Conservation (phyloP, 2,888 invertebrate species). For the Ectemnius cavifrons region DNA sequence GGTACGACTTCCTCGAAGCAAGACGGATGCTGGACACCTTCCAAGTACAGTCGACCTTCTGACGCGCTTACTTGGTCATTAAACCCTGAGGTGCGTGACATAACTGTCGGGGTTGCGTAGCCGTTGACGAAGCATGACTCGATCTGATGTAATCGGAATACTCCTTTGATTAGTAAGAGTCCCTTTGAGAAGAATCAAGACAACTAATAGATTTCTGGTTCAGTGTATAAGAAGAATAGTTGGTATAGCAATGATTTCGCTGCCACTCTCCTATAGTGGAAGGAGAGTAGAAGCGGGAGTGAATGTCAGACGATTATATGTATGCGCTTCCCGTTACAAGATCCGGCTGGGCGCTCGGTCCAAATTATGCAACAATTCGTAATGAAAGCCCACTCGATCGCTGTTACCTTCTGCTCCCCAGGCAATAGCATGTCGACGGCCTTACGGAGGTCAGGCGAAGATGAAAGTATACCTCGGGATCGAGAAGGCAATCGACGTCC, state of each 20-base stretch:
- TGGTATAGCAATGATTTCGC: too few relatives aligned
- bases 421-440: slow-evolving; percentile 7
- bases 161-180: too few relatives aligned
- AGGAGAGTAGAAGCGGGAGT: not conserved
- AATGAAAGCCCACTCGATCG: slow-evolving; percentile 36
- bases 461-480: slow-evolving; percentile 37
- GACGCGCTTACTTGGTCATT: too few relatives aligned
- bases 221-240: too few relatives aligned
- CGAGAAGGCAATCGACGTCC: not conserved
- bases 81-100: too few relatives aligned
- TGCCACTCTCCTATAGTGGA: not conserved
- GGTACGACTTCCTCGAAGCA: not conserved
- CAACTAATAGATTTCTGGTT: too few relatives aligned
- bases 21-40: not conserved
- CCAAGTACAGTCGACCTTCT: too few relatives aligned
- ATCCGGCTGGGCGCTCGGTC: slow-evolving; percentile 26
- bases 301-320: slow-evolving; percentile 20
- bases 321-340: slow-evolving; percentile 39
- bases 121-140: not conserved
- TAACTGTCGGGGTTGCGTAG: not conserved
- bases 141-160: too few relatives aligned
- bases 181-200: too few relatives aligned
- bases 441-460: slow-evolving; percentile 39
- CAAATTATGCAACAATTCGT: slow-evolving; percentile 52
- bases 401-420: not conserved